These are phyloP conservation scores for Zoroaster sp. DNA, from an alignment of 53 echinoderm and acorn worm species.

Conservation along the genomic window DNA sequence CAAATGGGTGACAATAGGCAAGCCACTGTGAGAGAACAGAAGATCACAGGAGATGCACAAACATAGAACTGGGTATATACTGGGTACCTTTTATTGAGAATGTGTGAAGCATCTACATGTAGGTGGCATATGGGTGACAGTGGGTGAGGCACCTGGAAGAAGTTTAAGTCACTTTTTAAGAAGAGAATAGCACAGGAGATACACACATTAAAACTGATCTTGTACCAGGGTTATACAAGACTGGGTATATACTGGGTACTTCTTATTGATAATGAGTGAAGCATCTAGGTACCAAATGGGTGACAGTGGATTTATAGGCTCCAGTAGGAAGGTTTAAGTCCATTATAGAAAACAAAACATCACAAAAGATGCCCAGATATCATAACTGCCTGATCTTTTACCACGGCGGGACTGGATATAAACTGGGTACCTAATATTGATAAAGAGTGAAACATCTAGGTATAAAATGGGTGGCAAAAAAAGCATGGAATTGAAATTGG, in stretches of 20 bases:
- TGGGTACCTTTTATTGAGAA: neutral
- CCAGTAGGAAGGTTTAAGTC: too few relatives aligned
- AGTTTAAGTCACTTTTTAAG: too few relatives aligned
- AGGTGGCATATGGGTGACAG: neutral
- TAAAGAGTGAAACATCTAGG: neutral
- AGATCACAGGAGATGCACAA: constrained; percentile 67
- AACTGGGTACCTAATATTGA: neutral
- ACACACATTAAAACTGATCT: too few relatives aligned
- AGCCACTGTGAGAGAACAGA: constrained; percentile 68
- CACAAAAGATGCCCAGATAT: too few relatives aligned
- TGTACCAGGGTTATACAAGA: too few relatives aligned
- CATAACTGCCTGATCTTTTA: too few relatives aligned
- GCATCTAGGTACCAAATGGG: neutral
- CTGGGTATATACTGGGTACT: neutral
- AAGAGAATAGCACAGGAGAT: too few relatives aligned
- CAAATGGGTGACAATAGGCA: neutral
- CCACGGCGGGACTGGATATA: neutral
- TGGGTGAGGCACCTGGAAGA: constrained; percentile 70
- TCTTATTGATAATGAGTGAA: neutral
- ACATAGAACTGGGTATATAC: constrained; percentile 17
- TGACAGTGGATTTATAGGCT: neutral
- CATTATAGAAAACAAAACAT: too few relatives aligned
- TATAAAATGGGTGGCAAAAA: neutral
- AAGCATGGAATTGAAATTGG: too few relatives aligned
- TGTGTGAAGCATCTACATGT: neutral